Evolutionary conservation across 2,888 invertebrate species (phyloP).

Genomic region (Marasmarcha lunaedactyla): DNA sequence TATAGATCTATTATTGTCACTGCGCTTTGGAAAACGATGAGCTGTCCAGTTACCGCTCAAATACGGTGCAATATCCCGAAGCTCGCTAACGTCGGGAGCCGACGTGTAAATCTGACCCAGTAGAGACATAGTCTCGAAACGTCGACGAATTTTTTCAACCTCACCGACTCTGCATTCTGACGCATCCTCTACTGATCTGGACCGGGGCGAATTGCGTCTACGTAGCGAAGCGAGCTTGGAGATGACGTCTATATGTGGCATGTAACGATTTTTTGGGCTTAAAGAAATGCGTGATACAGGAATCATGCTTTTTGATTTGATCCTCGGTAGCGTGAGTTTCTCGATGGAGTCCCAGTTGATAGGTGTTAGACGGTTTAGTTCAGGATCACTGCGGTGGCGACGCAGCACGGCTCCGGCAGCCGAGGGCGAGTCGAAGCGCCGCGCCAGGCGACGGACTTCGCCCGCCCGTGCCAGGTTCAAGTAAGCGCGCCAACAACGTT

Average conservation of each 20-base stretch:
- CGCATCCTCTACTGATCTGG: constrained; percentile 60
- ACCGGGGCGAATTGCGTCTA: constrained; percentile 51
- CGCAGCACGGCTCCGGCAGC: constrained; percentile 64
- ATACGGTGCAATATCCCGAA: constrained; percentile 83
- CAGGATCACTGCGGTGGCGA: constrained; percentile 84
- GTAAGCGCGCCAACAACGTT: constrained; percentile 77
- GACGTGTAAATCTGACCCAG: constrained; percentile 85
- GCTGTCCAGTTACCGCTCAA: constrained; percentile 85
- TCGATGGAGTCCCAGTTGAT: constrained; percentile 60
- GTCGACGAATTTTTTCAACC: constrained; percentile 78
- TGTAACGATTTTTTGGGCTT: constrained; percentile 77
- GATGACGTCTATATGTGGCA: constrained; percentile 92
- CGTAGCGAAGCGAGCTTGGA: constrained; percentile 83
- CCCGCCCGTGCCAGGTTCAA: constrained; percentile 79
- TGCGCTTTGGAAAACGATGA: constrained; percentile 79
- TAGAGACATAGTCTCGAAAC: constrained; percentile 79
- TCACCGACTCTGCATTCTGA: constrained; percentile 72
- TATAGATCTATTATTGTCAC: constrained; percentile 76
- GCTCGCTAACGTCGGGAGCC: constrained; percentile 81
- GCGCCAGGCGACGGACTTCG: constrained; percentile 81
- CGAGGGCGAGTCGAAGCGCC: constrained; percentile 80
- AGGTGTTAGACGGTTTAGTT: constrained; percentile 72
- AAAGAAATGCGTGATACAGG: constrained; percentile 76
- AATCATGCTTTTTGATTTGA: constrained; percentile 53
- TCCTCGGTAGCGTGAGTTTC: constrained; percentile 31